Evolutionary conservation across 37 sponge, comb jelly and placozoan genomes (phyloP).

Genomic region (Cladorhizidae sp.): DNA sequence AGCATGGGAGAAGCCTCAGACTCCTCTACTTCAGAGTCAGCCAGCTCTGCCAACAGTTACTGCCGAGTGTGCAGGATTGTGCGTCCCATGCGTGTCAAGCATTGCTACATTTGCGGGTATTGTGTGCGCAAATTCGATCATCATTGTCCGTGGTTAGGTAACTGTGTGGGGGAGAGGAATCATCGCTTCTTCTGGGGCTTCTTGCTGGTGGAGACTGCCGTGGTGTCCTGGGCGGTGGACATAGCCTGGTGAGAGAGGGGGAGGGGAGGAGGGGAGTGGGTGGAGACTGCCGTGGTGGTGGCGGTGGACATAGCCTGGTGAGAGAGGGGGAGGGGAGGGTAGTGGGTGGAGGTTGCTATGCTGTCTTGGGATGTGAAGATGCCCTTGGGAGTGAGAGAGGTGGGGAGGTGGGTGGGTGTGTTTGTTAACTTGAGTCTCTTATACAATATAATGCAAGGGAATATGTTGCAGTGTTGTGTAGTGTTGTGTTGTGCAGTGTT

Average conservation of each 20-base stretch:
- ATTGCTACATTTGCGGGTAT: conserved; percentile 62
- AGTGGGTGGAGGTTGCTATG: conserved; percentile 27
- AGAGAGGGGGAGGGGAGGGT: conserved; percentile 13
- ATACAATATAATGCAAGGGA: too few species aligned
- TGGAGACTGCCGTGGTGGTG: background rate
- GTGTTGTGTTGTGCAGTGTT: too few species aligned
- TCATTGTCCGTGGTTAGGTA: conserved; percentile 82
- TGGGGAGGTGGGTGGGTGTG: conserved; percentile 60
- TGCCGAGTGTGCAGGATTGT: conserved; percentile 39
- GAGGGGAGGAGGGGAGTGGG: conserved; percentile 12
- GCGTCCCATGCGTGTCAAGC: conserved; percentile 60
- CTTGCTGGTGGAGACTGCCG: conserved; percentile 39
- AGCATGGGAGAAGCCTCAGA: background rate
- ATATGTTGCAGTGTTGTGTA: too few species aligned
- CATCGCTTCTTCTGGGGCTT: conserved; percentile 70
- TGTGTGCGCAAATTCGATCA: conserved; percentile 76
- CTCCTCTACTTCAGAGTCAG: background rate
- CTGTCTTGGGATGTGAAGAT: too few species aligned
- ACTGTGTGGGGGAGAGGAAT: conserved; percentile 79
- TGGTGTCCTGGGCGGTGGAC: conserved; percentile 44
- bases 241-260: conserved; percentile 55
- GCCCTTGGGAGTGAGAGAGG: conserved; percentile 36
- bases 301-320: conserved; percentile 54
- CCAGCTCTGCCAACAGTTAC: background rate
- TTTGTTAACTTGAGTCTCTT: too few species aligned